Conservation (phyloP, 2,113 vertebrate species). For the Ellobius talpinus region DNA sequence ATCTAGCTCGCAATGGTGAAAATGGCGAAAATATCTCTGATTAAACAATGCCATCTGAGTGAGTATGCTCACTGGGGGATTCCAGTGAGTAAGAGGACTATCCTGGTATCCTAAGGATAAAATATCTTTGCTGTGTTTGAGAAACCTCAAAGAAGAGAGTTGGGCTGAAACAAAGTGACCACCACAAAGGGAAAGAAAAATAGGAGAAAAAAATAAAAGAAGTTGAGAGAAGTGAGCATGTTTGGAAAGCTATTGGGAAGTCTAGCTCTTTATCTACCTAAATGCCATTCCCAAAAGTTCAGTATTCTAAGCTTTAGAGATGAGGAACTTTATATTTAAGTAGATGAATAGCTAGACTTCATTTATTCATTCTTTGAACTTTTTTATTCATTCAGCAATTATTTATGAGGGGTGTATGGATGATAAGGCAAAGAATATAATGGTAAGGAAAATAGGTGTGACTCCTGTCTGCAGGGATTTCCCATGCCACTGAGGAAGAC, state of each 20-base stretch:
- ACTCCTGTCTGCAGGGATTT: neutral
- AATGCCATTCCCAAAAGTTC: neutral
- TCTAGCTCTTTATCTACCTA: neutral
- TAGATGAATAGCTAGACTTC: neutral
- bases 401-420: neutral
- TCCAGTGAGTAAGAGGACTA: neutral
- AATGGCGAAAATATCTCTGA: neutral
- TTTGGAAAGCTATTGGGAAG: neutral
- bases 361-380: neutral
- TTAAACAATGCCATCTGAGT: neutral
- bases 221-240: neutral
- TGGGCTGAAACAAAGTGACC: neutral
- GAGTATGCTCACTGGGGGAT: neutral
- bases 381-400: conserved; percentile 3
- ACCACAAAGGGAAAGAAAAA: neutral
- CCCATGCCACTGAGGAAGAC: neutral
- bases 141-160: neutral
- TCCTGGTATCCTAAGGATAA: too few relatives aligned
- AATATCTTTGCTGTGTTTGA: neutral
- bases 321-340: neutral
- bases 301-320: neutral
- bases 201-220: neutral
- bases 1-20: neutral
- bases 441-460: neutral
- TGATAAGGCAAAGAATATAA: neutral